Evolutionary conservation across 2,888 invertebrate genomes (phyloP).

Genomic region (Agonopterix subpropinquella): DNA sequence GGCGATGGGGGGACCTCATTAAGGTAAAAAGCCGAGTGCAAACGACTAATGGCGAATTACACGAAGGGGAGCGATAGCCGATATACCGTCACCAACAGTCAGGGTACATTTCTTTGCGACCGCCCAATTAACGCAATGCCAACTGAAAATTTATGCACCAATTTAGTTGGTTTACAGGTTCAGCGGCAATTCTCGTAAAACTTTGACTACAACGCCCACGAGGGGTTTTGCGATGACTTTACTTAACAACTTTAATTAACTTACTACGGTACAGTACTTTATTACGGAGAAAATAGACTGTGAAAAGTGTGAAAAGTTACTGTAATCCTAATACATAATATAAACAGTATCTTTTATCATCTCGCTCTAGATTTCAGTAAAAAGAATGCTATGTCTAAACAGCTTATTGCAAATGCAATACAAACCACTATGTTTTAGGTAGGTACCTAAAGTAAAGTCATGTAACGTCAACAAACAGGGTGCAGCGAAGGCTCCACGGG

Average conservation of each 20-base stretch:
- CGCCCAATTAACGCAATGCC: slow-evolving; percentile 13
- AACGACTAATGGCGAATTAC: slow-evolving; percentile 74
- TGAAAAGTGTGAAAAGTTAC: too few species aligned
- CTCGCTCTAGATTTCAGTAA: too few species aligned
- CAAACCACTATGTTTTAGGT: background rate
- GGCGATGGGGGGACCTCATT: slow-evolving; percentile 66
- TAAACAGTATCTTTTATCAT: too few species aligned
- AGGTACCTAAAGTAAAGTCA: background rate
- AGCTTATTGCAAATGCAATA: background rate
- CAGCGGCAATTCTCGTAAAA: background rate
- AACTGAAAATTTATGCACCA: slow-evolving; percentile 12
- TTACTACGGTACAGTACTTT: too few species aligned
- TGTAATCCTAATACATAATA: too few species aligned
- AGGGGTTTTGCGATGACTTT: too few species aligned
- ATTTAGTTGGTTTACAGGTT: slow-evolving; percentile 7
- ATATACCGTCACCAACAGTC: slow-evolving; percentile 17
- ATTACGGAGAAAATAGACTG: too few species aligned
- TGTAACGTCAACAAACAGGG: slow-evolving; percentile 19
- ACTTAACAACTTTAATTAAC: too few species aligned
- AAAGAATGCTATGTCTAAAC: too few species aligned
- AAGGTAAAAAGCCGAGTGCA: slow-evolving; percentile 75
- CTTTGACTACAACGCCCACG: too few species aligned
- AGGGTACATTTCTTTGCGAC: slow-evolving; percentile 12
- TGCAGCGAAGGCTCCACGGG: slow-evolving; percentile 30
- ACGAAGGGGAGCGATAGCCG: slow-evolving; percentile 64